Conservation (phyloP, 1,140 invertebrate genomes). For the Lamellibrachia luymesi region DNA sequence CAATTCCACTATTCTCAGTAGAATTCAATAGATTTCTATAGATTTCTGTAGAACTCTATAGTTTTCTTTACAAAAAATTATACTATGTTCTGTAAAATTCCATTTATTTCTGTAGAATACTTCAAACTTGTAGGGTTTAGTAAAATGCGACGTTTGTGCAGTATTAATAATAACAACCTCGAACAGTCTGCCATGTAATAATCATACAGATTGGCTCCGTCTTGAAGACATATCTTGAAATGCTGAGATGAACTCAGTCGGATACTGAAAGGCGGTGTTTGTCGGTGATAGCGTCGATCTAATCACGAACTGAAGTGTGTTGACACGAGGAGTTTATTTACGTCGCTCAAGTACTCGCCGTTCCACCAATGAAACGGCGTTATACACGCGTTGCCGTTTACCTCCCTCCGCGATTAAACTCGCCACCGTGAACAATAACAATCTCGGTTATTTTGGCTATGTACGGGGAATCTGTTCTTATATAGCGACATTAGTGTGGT, state of each 20-base stretch:
- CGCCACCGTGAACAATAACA: neutral
- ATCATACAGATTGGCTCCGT: neutral
- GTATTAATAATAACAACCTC: neutral
- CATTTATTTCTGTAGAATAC: neutral
- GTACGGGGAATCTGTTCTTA: neutral
- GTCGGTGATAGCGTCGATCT: neutral
- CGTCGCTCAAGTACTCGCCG: neutral
- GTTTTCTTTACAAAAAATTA: too few species aligned
- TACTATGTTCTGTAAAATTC: too few species aligned
- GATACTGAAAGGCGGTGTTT: neutral
- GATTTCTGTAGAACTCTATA: too few species aligned
- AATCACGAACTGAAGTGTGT: neutral
- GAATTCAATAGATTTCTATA: too few species aligned
- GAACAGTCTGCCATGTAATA: neutral
- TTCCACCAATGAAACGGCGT: neutral
- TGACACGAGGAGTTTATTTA: neutral
- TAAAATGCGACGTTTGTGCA: neutral
- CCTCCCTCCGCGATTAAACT: neutral
- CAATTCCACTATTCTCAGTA: too few species aligned
- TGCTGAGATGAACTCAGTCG: neutral
- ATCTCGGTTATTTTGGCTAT: neutral
- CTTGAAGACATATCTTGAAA: neutral
- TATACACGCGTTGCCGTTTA: neutral
- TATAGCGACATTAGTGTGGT: neutral
- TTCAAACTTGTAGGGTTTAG: neutral